Evolutionary conservation across 2,113 vertebrate species (phyloP).

Genomic region (Sebastes schlegelii): DNA sequence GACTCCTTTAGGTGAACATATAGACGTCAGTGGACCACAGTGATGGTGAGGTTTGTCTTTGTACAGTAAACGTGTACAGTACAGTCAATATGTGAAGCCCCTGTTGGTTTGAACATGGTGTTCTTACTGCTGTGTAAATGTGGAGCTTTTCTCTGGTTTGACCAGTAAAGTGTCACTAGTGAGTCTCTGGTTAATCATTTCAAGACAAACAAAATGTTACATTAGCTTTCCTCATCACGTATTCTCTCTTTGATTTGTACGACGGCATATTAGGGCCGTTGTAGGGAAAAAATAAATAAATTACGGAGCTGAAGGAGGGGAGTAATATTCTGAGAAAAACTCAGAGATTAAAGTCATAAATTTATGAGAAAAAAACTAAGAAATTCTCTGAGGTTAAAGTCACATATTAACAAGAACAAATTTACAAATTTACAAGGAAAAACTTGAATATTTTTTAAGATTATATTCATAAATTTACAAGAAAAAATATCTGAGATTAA

Average conservation of each 20-base stretch:
- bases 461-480: too few relatives aligned
- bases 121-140: constrained; percentile 48
- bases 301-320: background rate
- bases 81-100: constrained; percentile 48
- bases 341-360: background rate
- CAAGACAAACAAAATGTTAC: background rate
- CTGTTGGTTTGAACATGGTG: constrained; percentile 30
- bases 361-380: background rate
- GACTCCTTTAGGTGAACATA: constrained; percentile 9
- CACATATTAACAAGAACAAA: too few relatives aligned
- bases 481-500: too few relatives aligned
- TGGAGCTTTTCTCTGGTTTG: constrained; percentile 50
- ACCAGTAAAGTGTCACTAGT: constrained; percentile 52
- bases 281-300: background rate
- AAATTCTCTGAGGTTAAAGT: background rate
- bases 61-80: constrained; percentile 58
- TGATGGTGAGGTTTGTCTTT: constrained; percentile 55
- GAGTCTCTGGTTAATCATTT: constrained; percentile 40
- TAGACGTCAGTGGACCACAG: constrained; percentile 41
- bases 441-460: too few relatives aligned
- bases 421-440: too few relatives aligned
- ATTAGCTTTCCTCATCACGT: constrained; percentile 1
- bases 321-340: background rate
- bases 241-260: background rate
- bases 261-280: background rate